phyloP scores from a whole-genome alignment of 2,113 vertebrate species.

The Dipodomys merriami region DNA sequence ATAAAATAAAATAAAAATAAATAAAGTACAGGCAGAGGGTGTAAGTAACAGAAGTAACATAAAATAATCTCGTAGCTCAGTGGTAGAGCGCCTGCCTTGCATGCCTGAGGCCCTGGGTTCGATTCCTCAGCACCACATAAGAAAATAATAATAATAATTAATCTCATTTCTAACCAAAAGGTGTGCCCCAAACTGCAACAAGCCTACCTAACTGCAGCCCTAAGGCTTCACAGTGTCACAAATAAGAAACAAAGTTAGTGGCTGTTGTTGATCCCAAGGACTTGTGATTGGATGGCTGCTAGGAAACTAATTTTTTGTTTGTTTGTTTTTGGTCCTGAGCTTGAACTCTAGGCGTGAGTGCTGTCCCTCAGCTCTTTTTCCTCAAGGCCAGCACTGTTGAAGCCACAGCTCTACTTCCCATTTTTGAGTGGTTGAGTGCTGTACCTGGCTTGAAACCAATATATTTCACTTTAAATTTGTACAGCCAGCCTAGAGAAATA shows the following conservation, averaged over 20 bases:
- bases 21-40: neutral
- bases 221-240: neutral
- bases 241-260: neutral
- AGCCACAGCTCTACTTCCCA: too few relatives aligned
- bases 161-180: conserved; percentile 46
- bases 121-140: too few relatives aligned
- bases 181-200: neutral
- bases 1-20: too few relatives aligned
- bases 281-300: neutral
- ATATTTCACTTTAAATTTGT: conserved; percentile 28
- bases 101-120: too few relatives aligned
- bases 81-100: too few relatives aligned
- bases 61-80: too few relatives aligned
- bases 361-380: too few relatives aligned
- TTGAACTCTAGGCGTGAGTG: too few relatives aligned
- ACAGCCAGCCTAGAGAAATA: neutral
- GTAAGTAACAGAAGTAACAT: neutral
- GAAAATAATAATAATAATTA: too few relatives aligned
- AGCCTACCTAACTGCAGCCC: neutral
- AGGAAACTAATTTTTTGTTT: neutral
- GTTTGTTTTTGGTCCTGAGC: too few relatives aligned
- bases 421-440: too few relatives aligned
- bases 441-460: neutral
- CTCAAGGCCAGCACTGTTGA: too few relatives aligned
- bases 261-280: neutral